phyloP scores from a whole-genome alignment of 2,888 invertebrate species.

The Ecdyonurus torrentis region DNA sequence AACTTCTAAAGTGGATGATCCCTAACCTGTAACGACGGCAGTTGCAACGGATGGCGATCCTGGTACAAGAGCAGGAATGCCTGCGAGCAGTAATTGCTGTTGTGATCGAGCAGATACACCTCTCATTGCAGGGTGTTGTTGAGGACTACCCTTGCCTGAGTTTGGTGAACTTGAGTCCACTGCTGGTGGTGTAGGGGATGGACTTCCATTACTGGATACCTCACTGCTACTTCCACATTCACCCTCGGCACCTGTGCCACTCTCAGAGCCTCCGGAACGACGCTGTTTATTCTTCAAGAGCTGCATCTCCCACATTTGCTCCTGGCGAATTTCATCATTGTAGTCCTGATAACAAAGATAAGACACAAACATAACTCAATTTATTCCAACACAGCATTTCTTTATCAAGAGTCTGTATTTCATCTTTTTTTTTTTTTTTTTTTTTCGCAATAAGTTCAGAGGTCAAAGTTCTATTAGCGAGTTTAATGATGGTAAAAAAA shows the following conservation, averaged over 20 bases:
- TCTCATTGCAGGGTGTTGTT: neutral
- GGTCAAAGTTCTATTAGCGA: too few species aligned
- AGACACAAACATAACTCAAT: too few species aligned
- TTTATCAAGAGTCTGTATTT: too few species aligned
- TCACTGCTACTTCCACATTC: neutral
- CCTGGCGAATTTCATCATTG: slow-evolving; percentile 80
- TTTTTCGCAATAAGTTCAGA: too few species aligned
- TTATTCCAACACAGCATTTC: too few species aligned
- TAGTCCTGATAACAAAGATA: too few species aligned
- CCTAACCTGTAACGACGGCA: neutral
- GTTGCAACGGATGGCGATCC: neutral
- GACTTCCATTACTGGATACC: neutral
- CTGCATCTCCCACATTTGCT: slow-evolving; percentile 65
- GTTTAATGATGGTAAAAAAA: too few species aligned
- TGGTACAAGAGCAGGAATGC: neutral
- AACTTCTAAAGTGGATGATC: too few species aligned
- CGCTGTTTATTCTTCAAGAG: neutral
- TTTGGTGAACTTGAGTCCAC: neutral
- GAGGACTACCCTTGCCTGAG: slow-evolving; percentile 1
- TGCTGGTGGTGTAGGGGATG: neutral
- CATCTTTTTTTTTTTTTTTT: too few species aligned
- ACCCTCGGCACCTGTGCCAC: neutral
- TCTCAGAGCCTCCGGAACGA: neutral
- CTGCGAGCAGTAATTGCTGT: neutral
- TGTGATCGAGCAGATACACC: neutral